Conservation (phyloP, 2,888 invertebrate species). For the Drosophila antonietae region DNA sequence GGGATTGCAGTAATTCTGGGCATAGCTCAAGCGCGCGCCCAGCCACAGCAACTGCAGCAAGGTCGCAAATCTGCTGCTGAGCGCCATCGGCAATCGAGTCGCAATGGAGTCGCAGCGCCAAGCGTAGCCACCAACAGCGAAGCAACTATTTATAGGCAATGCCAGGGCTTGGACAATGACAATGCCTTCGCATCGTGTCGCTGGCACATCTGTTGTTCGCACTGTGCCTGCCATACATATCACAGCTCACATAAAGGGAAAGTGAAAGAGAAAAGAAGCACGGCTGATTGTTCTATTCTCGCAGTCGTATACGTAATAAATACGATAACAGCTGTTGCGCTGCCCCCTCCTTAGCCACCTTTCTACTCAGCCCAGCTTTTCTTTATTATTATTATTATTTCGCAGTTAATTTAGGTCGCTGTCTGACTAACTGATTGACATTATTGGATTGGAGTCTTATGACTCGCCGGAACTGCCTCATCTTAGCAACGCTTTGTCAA, state of each 20-base stretch:
- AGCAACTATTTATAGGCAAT: conserved; percentile 7
- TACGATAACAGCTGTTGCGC: conserved; percentile 17
- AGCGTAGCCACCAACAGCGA: neutral
- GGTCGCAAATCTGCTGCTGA: neutral
- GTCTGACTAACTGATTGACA: neutral
- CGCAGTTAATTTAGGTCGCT: conserved; percentile 1
- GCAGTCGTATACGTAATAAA: conserved; percentile 28
- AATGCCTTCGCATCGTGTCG: conserved; percentile 4
- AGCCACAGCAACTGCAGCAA: conserved; percentile 6
- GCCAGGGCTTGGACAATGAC: conserved; percentile 12
- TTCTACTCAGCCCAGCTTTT: neutral
- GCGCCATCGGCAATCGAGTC: neutral
- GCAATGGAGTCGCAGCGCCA: conserved; percentile 1
- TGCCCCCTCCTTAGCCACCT: neutral
- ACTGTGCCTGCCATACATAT: conserved; percentile 20
- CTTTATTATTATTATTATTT: neutral
- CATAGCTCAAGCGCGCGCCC: neutral
- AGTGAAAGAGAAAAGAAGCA: neutral
- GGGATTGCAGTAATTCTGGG: conserved; percentile 63
- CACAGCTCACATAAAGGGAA: conserved; percentile 10
- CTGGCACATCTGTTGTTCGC: conserved; percentile 34
- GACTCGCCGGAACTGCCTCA: neutral
- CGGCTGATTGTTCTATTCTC: conserved; percentile 26
- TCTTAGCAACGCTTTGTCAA: neutral
- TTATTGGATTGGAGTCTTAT: neutral